A percentile compares a stretch with the other conserved stretches of the same genome.
Conservation (phyloP, 2,797 vertebrate species). For the Scolopax bukidnonensis region DNA sequence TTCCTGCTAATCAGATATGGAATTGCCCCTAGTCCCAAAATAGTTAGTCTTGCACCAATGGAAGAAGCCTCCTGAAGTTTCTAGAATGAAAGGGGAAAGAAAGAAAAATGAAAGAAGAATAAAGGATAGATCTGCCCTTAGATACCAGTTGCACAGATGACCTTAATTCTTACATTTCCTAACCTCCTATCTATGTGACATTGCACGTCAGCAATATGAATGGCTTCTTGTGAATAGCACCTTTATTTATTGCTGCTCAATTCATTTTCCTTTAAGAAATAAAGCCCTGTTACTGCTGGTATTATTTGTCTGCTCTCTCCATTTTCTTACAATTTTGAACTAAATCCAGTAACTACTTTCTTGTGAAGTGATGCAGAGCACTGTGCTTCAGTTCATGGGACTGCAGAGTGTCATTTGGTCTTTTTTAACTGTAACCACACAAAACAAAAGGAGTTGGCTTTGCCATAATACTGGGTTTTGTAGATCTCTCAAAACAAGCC, state of each 20-base stretch:
- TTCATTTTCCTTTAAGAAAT: slow-evolving; percentile 6
- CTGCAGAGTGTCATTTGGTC: background rate
- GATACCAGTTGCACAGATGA: background rate
- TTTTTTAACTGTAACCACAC: background rate
- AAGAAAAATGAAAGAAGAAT: background rate
- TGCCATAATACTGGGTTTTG: background rate
- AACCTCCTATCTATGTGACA: background rate
- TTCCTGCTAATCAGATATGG: background rate
- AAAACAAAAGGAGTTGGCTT: background rate
- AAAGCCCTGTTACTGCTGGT: background rate
- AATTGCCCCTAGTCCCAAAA: background rate
- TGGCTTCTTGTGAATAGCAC: background rate
- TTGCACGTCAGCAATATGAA: background rate
- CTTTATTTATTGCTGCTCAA: background rate
- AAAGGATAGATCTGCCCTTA: background rate
- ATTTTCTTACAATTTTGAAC: slow-evolving; percentile 12
- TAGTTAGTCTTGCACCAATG: background rate
- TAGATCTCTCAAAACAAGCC: background rate
- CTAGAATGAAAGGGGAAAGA: background rate
- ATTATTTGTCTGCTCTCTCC: background rate
- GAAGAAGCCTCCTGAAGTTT: slow-evolving; percentile 8
- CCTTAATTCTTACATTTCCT: background rate
- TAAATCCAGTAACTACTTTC: background rate
- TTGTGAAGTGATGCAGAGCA: background rate
- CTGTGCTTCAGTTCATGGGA: background rate